These are phyloP conservation scores for Macrosiphum euphorbiae DNA, from an alignment of 2,888 invertebrate genomes.

Conservation along the genomic window DNA sequence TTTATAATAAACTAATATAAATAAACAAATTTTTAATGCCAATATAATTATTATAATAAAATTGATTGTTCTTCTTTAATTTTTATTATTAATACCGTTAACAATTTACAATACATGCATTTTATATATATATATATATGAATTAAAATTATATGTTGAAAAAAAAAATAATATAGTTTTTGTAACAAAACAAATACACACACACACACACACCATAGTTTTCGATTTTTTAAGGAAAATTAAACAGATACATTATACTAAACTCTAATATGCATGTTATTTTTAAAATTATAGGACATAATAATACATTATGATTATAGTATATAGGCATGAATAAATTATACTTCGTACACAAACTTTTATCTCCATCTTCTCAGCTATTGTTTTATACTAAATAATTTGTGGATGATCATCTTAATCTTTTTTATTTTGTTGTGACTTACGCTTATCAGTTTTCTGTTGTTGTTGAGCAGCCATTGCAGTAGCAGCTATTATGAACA, in stretches of 20 bases:
- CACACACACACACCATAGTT: background rate
- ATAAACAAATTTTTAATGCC: slow-evolving; percentile 3
- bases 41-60: slow-evolving; percentile 26
- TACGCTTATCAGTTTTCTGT: background rate
- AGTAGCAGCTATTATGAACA: background rate
- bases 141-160: background rate
- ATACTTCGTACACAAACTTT: slow-evolving; percentile 10
- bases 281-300: slow-evolving; percentile 33
- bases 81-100: background rate
- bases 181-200: background rate
- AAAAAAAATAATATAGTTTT: background rate
- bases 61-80: slow-evolving; percentile 5
- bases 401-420: background rate
- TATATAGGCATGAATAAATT: background rate
- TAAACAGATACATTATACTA: background rate
- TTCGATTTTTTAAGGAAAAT: background rate
- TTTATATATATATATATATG: background rate
- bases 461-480: slow-evolving; percentile 3
- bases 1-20: slow-evolving; percentile 3
- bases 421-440: slow-evolving; percentile 24
- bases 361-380: background rate
- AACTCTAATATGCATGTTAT: background rate
- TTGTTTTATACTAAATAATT: background rate
- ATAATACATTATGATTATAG: background rate
- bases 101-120: slow-evolving; percentile 3